Conservation (phyloP, 2,797 vertebrate genomes). For the Mus minutoides region DNA sequence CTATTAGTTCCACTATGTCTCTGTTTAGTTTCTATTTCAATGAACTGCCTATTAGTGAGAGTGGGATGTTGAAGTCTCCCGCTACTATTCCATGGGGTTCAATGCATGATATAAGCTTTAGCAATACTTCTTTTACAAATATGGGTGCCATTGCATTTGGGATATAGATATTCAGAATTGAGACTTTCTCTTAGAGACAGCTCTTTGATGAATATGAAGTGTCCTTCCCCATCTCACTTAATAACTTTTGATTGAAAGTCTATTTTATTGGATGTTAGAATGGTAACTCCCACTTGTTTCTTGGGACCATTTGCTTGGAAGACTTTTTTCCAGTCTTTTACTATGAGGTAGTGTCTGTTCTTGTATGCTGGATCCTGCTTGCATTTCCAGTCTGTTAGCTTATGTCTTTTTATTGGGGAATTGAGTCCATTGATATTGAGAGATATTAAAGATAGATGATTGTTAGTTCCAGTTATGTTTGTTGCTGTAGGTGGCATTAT, state of each 20-base stretch:
- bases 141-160: background rate
- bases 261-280: background rate
- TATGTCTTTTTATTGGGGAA: no score
- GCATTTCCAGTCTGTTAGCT: no score
- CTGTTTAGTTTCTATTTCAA: no score
- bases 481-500: no score
- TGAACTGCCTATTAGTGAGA: no score
- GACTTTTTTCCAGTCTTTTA: background rate
- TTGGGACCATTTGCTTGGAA: background rate
- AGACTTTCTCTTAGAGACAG: background rate
- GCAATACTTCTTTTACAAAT: background rate
- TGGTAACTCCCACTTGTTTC: background rate
- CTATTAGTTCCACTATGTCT: no score
- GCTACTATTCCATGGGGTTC: background rate
- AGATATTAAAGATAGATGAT: no score
- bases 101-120: background rate
- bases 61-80: background rate
- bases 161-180: background rate
- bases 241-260: background rate
- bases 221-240: background rate
- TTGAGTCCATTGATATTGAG: no score
- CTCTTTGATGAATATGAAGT: background rate
- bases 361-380: background rate
- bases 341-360: background rate
- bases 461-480: no score